Base-by-base conservation (phyloP, 2,797 vertebrate genomes). In the Microhierax caerulescens region DNA sequence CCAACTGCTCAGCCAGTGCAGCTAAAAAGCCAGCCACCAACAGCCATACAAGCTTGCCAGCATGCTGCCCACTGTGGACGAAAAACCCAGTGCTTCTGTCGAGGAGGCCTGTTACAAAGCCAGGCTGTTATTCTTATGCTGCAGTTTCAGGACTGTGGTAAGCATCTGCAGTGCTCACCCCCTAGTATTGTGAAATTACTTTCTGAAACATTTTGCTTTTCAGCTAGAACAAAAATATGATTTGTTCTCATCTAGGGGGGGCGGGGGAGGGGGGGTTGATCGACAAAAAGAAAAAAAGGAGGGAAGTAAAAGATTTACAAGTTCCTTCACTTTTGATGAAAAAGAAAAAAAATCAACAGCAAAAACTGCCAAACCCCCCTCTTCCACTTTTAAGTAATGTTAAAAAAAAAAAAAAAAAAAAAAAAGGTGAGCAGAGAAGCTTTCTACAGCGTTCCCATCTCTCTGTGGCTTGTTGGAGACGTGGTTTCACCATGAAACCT, bases 21-120 rank as follows among this genome's bases (percentile, higher is more conserved):
- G 98, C 98, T 98, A 98, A 98, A 93, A 98, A 99, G 99, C 99
- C 98, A 98, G 98, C 98, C 98, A 98, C 98, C 98, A 98, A 98
- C 99, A 99, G 99, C 99, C 99, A 98, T 96, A 98, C 97, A 98
- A 97, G 97, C 98, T 88, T 98, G 98, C 98, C 98, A 99, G 98
- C 99, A 99, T 99, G 99, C 99, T 98, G 98, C 98, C 98, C 97
- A 94, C 98, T 94, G 97, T 94, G 88, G 92, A 97, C 65, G 95
- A 94, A 97, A 94, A 96, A 90, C 95, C 98, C 97, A 97, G 96
- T 86, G 98, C 95, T 94, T 91, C 97, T 96, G 85, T 96, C 97
- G 97, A 73, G 88, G 76, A 93, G 93, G 83, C 92, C 96, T 97
- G 82, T 70, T 92, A 96, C 95, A 97, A 96, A 96, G 96, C 80